Evolutionary conservation across 1,140 invertebrate genomes (phyloP), one percentile per base, ranked within the genome.

Genomic region (Drosophila sulfurigaster): DNA sequence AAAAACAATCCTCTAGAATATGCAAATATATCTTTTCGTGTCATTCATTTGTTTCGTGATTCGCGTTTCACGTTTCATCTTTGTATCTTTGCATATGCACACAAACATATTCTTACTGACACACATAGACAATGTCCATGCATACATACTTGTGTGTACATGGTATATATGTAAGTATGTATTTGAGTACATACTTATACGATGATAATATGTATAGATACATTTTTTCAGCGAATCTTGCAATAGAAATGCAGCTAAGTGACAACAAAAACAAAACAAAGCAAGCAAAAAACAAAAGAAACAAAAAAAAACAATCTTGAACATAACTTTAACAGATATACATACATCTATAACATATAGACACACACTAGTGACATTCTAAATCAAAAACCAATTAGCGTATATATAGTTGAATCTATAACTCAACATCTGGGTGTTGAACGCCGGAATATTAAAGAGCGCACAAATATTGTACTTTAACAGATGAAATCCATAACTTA

Each of bases 381-480:
- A 79, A 71, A 74, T 70, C 60, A 77, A 81, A 25, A 82, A 77
- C 32, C 48, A 79, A 25, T 70, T 79, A 82, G 76, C 65, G 49
- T 82, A 65, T 77, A 88, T 68, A 76, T 82, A 86, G 72, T 75
- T 57, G 43, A 57, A 43, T 68, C 65, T 68, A 58, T 69, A 49
- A 78, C 76, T 67, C 78, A 73, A 73, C 58, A 79, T 73, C 52
- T 79, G 67, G 59, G 49, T 43, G 48, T 67, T 67, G 57, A 30
- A 71, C 52, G 28, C 75, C n/a, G 75, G 51, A 46, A 87, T 82
- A 87, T 80, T 81, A 76, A 88, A 88, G 79, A 88, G 83, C 82
- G 82, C 82, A 87, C 82, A 87, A 87, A 82, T 88, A 87, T 62
- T 86, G 79, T 86, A 86, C 79, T 87, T 82, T 81, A 85, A 68